These are phyloP conservation scores for Eidolon dupreanum DNA, from an alignment of 2,797 vertebrate genomes.

Conservation along the genomic window DNA sequence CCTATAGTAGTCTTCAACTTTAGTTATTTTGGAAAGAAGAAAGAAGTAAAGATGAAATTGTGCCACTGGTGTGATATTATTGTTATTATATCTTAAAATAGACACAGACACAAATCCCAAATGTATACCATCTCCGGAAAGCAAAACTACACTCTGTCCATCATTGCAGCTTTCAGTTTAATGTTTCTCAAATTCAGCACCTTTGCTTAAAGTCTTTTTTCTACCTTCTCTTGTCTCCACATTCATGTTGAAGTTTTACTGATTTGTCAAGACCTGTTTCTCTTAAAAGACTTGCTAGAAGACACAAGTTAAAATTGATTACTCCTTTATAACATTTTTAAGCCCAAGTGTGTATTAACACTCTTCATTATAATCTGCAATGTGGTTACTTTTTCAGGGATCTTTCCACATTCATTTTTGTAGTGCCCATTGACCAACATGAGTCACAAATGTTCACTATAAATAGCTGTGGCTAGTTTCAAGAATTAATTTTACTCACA, in stretches of 20 bases:
- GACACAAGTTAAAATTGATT: not conserved
- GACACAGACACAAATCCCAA: not conserved
- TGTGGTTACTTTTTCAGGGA: not conserved
- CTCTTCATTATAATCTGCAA: not conserved
- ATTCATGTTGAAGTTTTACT: not conserved
- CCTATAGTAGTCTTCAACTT: not conserved
- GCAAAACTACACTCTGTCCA: not conserved
- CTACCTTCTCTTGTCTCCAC: not conserved
- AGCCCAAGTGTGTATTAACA: not conserved
- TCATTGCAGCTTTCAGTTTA: not conserved
- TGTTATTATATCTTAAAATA: not conserved
- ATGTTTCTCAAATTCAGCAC: not conserved
- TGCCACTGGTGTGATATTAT: not conserved
- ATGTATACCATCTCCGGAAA: not conserved
- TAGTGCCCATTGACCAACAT: not conserved
- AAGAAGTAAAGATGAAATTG: not conserved
- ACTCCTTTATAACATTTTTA: not conserved
- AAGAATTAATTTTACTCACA: not conserved
- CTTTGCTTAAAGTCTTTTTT: not conserved
- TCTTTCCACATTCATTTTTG: not conserved
- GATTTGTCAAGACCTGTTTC: not conserved
- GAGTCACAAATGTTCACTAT: not conserved
- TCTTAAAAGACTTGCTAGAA: not conserved
- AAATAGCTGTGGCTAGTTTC: not conserved
- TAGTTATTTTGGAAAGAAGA: not conserved